Conservation (phyloP, 2,113 vertebrate species). For the zebrafish (Danio rerio) region GRCz12tu NC_133176.1:15134501-15135000, state of each 20-base stretch:
- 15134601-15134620: constrained; percentile 54
- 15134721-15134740: constrained; percentile 11
- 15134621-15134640: constrained; percentile 76
- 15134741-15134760: constrained; percentile 22
- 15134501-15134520: constrained; percentile 60
- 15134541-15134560: constrained; percentile 62
- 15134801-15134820: background rate
- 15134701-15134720: constrained; percentile 48
- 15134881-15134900: too few relatives aligned
- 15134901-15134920: too few relatives aligned
- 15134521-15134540: constrained; percentile 55
- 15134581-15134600: constrained; percentile 37
- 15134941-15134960: too few relatives aligned
- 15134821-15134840: background rate
- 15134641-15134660: constrained; percentile 75
- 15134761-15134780: background rate
- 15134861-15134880: background rate
- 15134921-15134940: too few relatives aligned
- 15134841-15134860: constrained; percentile 2
- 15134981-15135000: too few relatives aligned
- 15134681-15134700: constrained; percentile 62
- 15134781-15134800: constrained; percentile 17
- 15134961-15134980: too few relatives aligned
- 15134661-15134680: constrained; percentile 70
- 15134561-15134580: constrained; percentile 62